Evolutionary conservation across 2,113 vertebrate genomes (phyloP), one percentile per base, ranked within the genome.

Genomic region (Ochotona curzoniae): DNA sequence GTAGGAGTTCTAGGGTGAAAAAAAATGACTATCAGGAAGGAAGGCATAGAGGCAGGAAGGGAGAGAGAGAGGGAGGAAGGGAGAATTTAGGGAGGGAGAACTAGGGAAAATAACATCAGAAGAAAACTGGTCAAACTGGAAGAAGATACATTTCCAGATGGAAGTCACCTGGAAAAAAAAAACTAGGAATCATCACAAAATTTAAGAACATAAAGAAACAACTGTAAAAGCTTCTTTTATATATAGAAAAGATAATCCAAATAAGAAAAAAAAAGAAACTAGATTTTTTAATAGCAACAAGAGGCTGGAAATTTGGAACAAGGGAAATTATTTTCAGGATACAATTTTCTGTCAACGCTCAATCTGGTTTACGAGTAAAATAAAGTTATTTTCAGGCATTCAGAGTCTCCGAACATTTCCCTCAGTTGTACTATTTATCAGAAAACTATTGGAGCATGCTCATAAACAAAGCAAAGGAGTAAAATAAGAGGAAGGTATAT

Each of bases 161-260:
- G 2, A 94, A 94, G 61, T 44, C 66, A 11, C 49, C 69, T 81
- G 28, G 2, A 47, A 32, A 82, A 79, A 30, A 5, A 6, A 86
- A 0, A 14, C 23, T 28, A 84, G 47, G 7, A 21, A 93, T 30
- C n/a, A 57, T n/a, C 32, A 63, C n/a, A 1, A 74, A 49, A 80
- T 49, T 91, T 88, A 60, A 93, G 26, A 84, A 38, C 14, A 66
- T 75, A 82, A 74, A 83, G 23, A 57, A 38, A 69, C 30, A 10
- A 67, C 23, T 63, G 71, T 83, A n/a, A 44, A 81, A 78, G n/a
- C 8, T 93, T 87, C 78, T 74, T 88, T 64, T 44, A 44, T 44
- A 44, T 44, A 82, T 47, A 85, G 11, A 57, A 73, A 49, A 78
- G 35, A 74, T 25, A 80, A 26, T 26, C 63, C 83, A 85, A 74